These are phyloP conservation scores for Acronicta alni DNA, from an alignment of 2,888 invertebrate species.

Conservation along the genomic window DNA sequence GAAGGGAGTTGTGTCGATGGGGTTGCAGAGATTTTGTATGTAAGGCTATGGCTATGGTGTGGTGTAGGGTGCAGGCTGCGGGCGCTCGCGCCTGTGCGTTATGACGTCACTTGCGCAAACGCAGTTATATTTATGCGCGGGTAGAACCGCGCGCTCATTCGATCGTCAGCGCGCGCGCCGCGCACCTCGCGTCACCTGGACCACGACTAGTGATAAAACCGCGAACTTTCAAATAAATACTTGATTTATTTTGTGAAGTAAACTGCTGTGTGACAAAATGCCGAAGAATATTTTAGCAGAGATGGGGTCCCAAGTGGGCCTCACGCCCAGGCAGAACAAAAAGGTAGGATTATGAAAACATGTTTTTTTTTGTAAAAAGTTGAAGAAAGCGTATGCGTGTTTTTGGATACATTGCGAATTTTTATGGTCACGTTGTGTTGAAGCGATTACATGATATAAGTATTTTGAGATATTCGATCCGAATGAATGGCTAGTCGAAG, in stretches of 20 bases:
- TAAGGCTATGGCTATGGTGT: background rate
- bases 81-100: constrained; percentile 27
- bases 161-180: constrained; percentile 73
- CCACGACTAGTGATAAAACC: constrained; percentile 59
- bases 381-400: constrained; percentile 11
- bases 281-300: constrained; percentile 85
- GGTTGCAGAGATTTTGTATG: background rate
- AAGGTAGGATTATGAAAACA: constrained; percentile 69
- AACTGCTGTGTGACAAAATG: constrained; percentile 78
- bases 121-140: constrained; percentile 72
- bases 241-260: constrained; percentile 56
- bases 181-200: constrained; percentile 73
- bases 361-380: background rate
- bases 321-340: constrained; percentile 80
- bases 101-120: constrained; percentile 70
- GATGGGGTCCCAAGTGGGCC: constrained; percentile 87
- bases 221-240: constrained; percentile 63
- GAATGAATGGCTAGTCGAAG: constrained; percentile 73
- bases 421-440: constrained; percentile 29
- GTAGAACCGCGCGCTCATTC: constrained; percentile 74
- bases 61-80: constrained; percentile 46
- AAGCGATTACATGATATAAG: constrained; percentile 37
- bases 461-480: constrained; percentile 62
- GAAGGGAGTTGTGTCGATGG: background rate
- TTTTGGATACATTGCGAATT: constrained; percentile 46